Base-by-base conservation (phyloP, 2,113 vertebrate species). In the Pomatostomus ruficeps region DNA sequence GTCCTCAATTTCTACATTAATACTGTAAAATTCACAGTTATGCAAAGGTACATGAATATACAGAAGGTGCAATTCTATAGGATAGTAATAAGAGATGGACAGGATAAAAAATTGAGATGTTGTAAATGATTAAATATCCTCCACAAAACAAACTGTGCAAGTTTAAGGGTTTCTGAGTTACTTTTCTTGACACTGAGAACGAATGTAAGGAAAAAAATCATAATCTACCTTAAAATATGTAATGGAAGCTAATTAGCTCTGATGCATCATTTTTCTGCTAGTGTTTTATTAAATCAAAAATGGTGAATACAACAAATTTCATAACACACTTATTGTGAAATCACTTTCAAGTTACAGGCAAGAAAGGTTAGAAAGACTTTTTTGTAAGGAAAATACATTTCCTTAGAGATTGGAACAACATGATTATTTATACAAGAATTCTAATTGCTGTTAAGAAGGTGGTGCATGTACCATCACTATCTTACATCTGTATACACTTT, bases 81-180 rank as follows among this genome's bases (percentile, higher is more conserved):
- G 11, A 74, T n/a, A 12, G 38, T 35, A 88, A 10, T 7, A 86
- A 75, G 21, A 67, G 33, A 51, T 11, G 16, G 45, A 75, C 26
- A 82, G 52, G 52, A 80, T 48, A 46, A 87, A 86, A 85, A 65
- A 19, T 1, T 6, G 12, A 63, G 9, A 22, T 19, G 3, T 20
- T 51, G 6, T 49, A 68, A 93, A 73, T 66, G 1, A 57, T 51
- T 19, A 54, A 49, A 67, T 55, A 61, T 36, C 2, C 14, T 85
- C 35, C 83, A 23, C 19, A 71, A 85, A 91, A 83, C 28, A 92
- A 85, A 71, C 61, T 94, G 52, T 87, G 70, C 55, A 90, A 94
- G 66, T 96, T 93, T 88, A 94, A 95, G 54, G 31, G 28, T 59
- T 70, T 71, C 33, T 77, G 35, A 16, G 6, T 91, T 77, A 52